Base-by-base conservation (phyloP, 2,797 vertebrate species). In the Labroides dimidiatus region DNA sequence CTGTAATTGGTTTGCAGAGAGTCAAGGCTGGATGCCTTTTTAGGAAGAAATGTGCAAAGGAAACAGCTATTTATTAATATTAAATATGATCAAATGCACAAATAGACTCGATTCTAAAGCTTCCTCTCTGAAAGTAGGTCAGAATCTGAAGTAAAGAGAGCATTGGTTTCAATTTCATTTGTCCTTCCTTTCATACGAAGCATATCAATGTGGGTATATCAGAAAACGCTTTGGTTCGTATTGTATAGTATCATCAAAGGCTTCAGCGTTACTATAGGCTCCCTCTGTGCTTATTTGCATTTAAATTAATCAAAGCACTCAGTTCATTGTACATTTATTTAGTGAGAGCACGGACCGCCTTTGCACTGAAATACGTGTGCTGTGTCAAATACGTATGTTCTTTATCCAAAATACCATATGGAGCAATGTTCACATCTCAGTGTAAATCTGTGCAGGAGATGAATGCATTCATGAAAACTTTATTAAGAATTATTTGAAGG, bases 301-400 rank as follows among this genome's bases (percentile, higher is more conserved):
- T 52, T 85, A 86, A 90, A 89, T 88, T 55, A 86, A 83, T 84
- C 65, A 82, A 80, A 81, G 85, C 65, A 37, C 24, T 21, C 5
- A 48, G 77, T 81, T 81, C 84, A 76, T 79, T 85, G 57, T 71
- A 72, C 81, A 71, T 69, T 72, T 58, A 52, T 70, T 77, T 49
- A 74, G 55, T 56, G 33, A 64, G 64, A 58, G 33, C 37, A 24
- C 47, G 66, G 57, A 73, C 21, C 11, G 52, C 14, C 51, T 49
- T 19, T 33, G 30, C 62, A 44, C 24, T 1, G 1, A 58, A 68
- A 16, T 74, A 24, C 48, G 48, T 44, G 47, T 63, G 24, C 24
- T 33, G 1, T 53, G 75, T 58, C 65, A 58, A 68, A 16, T 74
- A 24, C 48, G 23, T 44, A 49, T 63, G 24, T 62, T 39, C 20